Percentiles rank a stretch among this genome's conserved stretches.
Conservation (phyloP, 2,888 invertebrate species). For the Eilema caniola region DNA sequence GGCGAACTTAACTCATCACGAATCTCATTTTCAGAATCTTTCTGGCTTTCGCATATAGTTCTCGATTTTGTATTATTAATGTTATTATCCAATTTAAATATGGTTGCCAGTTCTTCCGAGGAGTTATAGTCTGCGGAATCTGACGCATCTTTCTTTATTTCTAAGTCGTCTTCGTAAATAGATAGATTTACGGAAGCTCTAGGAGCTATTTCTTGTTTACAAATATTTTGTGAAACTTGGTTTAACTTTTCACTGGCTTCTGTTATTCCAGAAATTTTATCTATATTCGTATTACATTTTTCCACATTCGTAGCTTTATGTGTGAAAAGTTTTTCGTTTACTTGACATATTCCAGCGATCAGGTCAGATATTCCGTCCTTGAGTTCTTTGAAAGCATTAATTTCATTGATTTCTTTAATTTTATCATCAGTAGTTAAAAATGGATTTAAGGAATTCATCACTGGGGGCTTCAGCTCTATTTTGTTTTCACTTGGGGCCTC, state of each 20-base stretch:
- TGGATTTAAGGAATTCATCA: slow-evolving; percentile 74
- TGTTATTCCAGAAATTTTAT: slow-evolving; percentile 64
- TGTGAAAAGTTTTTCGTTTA: slow-evolving; percentile 80
- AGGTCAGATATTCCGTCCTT: slow-evolving; percentile 84
- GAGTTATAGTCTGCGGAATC: slow-evolving; percentile 88
- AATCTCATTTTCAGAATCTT: slow-evolving; percentile 59
- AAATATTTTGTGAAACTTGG: slow-evolving; percentile 64
- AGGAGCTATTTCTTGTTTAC: slow-evolving; percentile 61
- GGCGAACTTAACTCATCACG: slow-evolving; percentile 81
- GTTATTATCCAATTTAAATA: slow-evolving; percentile 82
- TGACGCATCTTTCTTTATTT: slow-evolving; percentile 72
- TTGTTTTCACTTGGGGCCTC: slow-evolving; percentile 49
- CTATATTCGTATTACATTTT: slow-evolving; percentile 46
- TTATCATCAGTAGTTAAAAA: slow-evolving; percentile 74
- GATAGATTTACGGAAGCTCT: slow-evolving; percentile 77
- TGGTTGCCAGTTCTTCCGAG: slow-evolving; percentile 88
- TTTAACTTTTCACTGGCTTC: slow-evolving; percentile 73
- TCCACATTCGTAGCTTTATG: slow-evolving; percentile 61
- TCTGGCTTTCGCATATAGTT: slow-evolving; percentile 51
- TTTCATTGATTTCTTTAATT: slow-evolving; percentile 79
- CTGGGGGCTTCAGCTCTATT: slow-evolving; percentile 50
- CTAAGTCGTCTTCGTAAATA: slow-evolving; percentile 80
- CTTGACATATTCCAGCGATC: slow-evolving; percentile 83
- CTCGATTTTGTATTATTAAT: slow-evolving; percentile 48
- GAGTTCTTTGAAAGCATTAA: slow-evolving; percentile 82